Evolutionary conservation across 1,140 invertebrate species (phyloP).

Genomic region (Trichogramma pretiosum): DNA sequence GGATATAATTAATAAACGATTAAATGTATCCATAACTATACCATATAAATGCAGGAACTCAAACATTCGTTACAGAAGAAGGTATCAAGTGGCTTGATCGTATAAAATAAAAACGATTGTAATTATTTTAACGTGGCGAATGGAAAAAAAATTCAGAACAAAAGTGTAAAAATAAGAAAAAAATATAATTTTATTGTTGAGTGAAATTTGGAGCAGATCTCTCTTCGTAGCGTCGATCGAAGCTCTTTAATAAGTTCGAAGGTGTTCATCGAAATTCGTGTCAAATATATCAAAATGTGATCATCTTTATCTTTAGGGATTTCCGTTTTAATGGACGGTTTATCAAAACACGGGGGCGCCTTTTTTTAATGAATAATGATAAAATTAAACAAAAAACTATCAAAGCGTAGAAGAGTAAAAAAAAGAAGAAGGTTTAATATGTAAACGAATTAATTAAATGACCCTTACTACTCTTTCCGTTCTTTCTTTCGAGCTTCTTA

Average conservation of each 20-base stretch:
- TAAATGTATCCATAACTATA: too few species aligned
- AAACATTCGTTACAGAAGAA: too few species aligned
- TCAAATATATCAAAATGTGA: slow-evolving; percentile 23
- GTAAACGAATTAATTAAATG: slow-evolving; percentile 16
- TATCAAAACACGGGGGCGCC: slow-evolving; percentile 15
- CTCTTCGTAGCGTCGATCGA: slow-evolving; percentile 15
- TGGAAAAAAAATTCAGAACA: slow-evolving; percentile 4
- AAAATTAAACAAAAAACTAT: too few species aligned
- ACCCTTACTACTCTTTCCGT: slow-evolving; percentile 18
- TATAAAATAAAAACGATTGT: slow-evolving; percentile 9
- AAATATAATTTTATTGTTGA: too few species aligned
- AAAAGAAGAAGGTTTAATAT: slow-evolving; percentile 10
- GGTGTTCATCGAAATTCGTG: slow-evolving; percentile 22
- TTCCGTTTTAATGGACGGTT: slow-evolving; percentile 10
- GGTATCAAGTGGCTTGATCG: slow-evolving; percentile 10
- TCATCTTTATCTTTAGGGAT: slow-evolving; percentile 20
- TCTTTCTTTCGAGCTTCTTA: slow-evolving; percentile 22
- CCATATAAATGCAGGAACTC: too few species aligned
- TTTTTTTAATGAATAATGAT: slow-evolving; percentile 18
- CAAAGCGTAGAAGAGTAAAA: too few species aligned
- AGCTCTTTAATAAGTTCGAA: slow-evolving; percentile 16
- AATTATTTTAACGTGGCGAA: too few species aligned
- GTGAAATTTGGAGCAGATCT: slow-evolving; percentile 16
- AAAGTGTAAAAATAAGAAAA: slow-evolving; percentile 5
- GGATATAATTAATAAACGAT: too few species aligned